Base-by-base conservation (phyloP, 1,140 invertebrate species). In the Orchesella cincta region DNA sequence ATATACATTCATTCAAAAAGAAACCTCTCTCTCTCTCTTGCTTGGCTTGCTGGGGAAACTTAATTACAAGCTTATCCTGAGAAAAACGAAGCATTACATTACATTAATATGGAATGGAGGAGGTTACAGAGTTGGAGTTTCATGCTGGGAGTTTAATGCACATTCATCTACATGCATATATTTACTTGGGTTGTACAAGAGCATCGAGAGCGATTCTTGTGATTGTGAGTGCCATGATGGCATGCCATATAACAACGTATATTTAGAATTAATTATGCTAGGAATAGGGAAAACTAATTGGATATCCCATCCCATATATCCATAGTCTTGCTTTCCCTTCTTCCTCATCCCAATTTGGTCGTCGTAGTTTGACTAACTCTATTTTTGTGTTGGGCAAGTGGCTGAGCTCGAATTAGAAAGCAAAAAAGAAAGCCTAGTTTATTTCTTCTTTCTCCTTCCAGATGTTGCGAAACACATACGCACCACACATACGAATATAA, bases 211-310 rank as follows among this genome's bases (percentile, higher is more conserved):
- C n/a, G n/a, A n/a, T n/a, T n/a, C n/a, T n/a, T n/a, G n/a, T n/a
- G n/a, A n/a, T n/a, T n/a, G n/a, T n/a, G n/a, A n/a, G n/a, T n/a
- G n/a, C n/a, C n/a, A n/a, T n/a, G n/a, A n/a, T n/a, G n/a, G n/a
- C n/a, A n/a, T 14, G n/a, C 8, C 3, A 23, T 57, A 46, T 8
- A n/a, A 57, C 8, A 14, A 8, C 14, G 62, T 31, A n/a, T 77
- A 73, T 77, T 52, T 51, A 46, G 71, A 77, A 77, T 77, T 77
- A 77, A 77, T 77, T 77, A 77, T 71, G 72, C 62, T 67, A 14
- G 28, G 62, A 18, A 67, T 18, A 57, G 62, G 39, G 52, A 39
- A 77, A 77, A 77, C 76, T 77, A 77, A 77, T 77, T 77, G 76
- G 76, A 77, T 77, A 77, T 77, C 72, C 76, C 67, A 77, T 73